Evolutionary conservation across 2,797 vertebrate species (phyloP).

Genomic region (Sarcoramphus papa): DNA sequence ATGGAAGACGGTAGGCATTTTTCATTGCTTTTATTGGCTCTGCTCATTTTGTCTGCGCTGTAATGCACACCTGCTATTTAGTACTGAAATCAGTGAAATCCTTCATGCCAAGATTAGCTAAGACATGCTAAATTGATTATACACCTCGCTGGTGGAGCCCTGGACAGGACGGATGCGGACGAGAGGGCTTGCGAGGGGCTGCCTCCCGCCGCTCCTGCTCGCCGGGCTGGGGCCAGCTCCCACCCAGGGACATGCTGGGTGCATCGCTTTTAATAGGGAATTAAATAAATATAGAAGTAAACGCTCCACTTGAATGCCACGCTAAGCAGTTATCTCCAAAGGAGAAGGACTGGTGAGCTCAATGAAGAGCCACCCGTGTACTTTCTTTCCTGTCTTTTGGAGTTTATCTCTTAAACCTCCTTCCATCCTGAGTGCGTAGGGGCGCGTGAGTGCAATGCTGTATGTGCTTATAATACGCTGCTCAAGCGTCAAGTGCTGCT

Average conservation of each 20-base stretch:
- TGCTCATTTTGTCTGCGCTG: not conserved
- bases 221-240: not conserved
- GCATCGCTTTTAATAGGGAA: not conserved
- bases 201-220: not conserved
- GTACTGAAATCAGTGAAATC: not conserved
- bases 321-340: not conserved
- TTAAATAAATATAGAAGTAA: not conserved
- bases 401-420: not conserved
- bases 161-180: not conserved
- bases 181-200: not conserved
- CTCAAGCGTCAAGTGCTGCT: not conserved
- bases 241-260: not conserved
- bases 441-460: too few species aligned
- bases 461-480: not conserved
- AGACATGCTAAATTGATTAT: not conserved
- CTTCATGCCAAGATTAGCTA: not conserved
- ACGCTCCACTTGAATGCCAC: not conserved
- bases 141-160: not conserved
- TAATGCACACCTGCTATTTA: constrained; percentile 28
- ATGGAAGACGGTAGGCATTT: not conserved
- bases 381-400: not conserved
- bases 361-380: not conserved
- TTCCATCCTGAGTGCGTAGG: not conserved
- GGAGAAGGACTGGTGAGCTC: not conserved
- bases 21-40: not conserved